Percentiles rank a stretch among this genome's conserved stretches.
Conservation (phyloP, 2,888 invertebrate genomes). For the Diarsia dahlii region DNA sequence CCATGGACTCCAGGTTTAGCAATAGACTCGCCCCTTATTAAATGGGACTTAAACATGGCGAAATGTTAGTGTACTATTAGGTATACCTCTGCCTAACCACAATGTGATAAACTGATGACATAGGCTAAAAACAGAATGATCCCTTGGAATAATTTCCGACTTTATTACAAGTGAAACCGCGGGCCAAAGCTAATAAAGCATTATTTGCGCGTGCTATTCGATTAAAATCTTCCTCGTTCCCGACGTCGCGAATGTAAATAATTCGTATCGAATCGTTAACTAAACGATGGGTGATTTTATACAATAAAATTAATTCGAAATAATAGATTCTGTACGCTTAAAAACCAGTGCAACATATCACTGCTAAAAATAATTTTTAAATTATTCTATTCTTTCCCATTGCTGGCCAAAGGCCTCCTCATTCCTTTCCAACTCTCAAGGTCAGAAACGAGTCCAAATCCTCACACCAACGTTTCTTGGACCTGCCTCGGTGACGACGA, state of each 20-base stretch:
- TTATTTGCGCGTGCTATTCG: constrained; percentile 63
- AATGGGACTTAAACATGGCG: too few relatives aligned
- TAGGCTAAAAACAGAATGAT: background rate
- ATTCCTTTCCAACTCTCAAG: too few relatives aligned
- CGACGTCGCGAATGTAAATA: constrained; percentile 65
- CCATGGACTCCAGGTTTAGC: too few relatives aligned
- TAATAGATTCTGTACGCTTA: constrained; percentile 70
- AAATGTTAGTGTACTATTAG: too few relatives aligned
- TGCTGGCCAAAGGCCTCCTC: too few relatives aligned
- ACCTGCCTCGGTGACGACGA: background rate
- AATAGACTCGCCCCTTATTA: too few relatives aligned
- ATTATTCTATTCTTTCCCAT: background rate
- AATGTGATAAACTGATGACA: too few relatives aligned
- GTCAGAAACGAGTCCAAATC: too few relatives aligned
- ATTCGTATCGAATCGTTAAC: constrained; percentile 76
- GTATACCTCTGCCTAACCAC: too few relatives aligned
- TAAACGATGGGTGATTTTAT: constrained; percentile 74
- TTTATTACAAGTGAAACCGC: constrained; percentile 11
- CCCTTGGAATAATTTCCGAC: background rate
- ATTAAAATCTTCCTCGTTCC: constrained; percentile 59
- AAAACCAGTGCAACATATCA: background rate
- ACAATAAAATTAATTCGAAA: constrained; percentile 72
- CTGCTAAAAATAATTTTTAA: background rate
- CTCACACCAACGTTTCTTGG: too few relatives aligned
- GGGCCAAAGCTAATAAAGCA: constrained; percentile 25